These are phyloP conservation scores for Strigamia maritima DNA, from an alignment of 2,888 invertebrate species.

Conservation along the genomic window DNA sequence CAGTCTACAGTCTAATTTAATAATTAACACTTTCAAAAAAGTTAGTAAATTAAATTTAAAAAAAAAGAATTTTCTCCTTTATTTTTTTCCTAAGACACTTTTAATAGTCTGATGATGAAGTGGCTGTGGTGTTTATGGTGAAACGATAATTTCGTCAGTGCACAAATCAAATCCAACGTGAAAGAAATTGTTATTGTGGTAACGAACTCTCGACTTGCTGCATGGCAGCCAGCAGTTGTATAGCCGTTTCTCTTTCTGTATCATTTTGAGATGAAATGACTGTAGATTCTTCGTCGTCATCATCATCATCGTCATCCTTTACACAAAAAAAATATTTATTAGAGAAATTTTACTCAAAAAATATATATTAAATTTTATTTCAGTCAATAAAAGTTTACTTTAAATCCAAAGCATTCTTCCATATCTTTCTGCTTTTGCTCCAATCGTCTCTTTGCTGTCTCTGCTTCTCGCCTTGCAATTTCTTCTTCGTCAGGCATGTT, in stretches of 20 bases:
- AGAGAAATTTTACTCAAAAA: too few species aligned
- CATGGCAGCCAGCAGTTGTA: slow-evolving; percentile 46
- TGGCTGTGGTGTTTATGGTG: neutral
- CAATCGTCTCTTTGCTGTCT: slow-evolving; percentile 41
- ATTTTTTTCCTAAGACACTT: neutral
- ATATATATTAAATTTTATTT: neutral
- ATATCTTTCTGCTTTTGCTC: slow-evolving; percentile 62
- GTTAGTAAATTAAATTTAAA: neutral
- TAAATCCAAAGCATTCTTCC: slow-evolving; percentile 79
- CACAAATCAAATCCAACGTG: neutral
- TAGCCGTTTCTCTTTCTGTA: slow-evolving; percentile 47
- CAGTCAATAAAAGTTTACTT: slow-evolving; percentile 56
- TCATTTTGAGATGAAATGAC: slow-evolving; percentile 29
- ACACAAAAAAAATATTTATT: too few species aligned
- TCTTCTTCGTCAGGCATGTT: slow-evolving; percentile 40
- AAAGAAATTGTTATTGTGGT: slow-evolving; percentile 14
- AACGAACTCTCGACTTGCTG: slow-evolving; percentile 35
- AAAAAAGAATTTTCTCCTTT: neutral
- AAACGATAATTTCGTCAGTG: neutral
- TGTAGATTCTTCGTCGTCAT: slow-evolving; percentile 45
- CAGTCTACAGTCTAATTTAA: neutral
- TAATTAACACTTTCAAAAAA: neutral
- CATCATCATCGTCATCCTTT: slow-evolving; percentile 45
- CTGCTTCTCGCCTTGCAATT: slow-evolving; percentile 43
- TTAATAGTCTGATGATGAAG: neutral